Percentiles rank a stretch among this genome's conserved stretches.
These are phyloP conservation scores for Peromyscus polionotus DNA, from an alignment of 2,113 vertebrate genomes.

Conservation along the genomic window DNA sequence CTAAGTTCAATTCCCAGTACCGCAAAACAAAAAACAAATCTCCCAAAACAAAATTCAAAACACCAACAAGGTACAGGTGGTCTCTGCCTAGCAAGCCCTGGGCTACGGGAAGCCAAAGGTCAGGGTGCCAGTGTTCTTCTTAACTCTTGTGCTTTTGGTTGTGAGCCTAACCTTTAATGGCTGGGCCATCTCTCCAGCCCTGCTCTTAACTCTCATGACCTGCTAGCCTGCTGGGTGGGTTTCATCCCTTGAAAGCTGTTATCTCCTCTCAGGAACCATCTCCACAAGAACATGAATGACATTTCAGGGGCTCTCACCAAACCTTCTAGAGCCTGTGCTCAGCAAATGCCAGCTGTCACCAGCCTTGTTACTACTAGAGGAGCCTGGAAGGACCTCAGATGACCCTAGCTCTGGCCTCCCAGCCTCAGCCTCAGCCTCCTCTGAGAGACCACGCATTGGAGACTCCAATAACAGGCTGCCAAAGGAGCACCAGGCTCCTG, in stretches of 20 bases:
- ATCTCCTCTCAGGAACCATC: background rate
- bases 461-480: background rate
- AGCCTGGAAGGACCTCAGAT: background rate
- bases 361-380: accelerated
- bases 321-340: background rate
- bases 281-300: background rate
- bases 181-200: background rate
- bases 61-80: no score
- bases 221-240: background rate
- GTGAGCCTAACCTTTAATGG: background rate
- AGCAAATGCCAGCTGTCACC: background rate
- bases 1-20: background rate
- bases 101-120: background rate
- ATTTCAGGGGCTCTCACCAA: no score
- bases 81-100: background rate
- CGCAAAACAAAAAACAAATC: background rate
- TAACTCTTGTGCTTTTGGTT: background rate
- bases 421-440: background rate
- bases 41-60: background rate
- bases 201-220: background rate
- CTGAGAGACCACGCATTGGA: background rate
- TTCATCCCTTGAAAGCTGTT: background rate
- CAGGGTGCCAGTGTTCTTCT: background rate
- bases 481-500: background rate
- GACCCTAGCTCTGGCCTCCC: background rate